A percentile compares a stretch with the other conserved stretches of the same genome.
These are phyloP conservation scores for Gisinianus flammeolus DNA, from an alignment of 2,888 invertebrate genomes.

Conservation along the genomic window DNA sequence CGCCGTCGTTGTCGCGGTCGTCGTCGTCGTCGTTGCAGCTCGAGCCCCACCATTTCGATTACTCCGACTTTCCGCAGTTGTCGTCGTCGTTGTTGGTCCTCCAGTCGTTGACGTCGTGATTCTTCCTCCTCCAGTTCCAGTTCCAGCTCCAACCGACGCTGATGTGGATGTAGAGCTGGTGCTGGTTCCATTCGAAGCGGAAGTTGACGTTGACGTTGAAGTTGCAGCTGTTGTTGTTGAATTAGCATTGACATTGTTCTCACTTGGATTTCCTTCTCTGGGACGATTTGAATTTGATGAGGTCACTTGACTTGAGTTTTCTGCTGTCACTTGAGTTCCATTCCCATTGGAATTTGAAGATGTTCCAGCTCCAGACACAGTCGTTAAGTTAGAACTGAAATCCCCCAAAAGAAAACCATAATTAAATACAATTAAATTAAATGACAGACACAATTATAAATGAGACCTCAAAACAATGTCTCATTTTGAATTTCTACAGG, in stretches of 20 bases:
- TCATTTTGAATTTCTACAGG: neutral
- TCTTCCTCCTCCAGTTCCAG: neutral
- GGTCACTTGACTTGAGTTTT: neutral
- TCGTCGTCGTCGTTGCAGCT: neutral
- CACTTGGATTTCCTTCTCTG: neutral
- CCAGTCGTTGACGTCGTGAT: neutral
- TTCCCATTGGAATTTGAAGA: neutral
- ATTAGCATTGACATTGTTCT: neutral
- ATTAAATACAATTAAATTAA: neutral
- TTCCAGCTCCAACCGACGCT: neutral
- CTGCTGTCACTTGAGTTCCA: neutral
- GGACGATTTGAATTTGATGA: neutral
- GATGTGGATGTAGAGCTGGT: neutral
- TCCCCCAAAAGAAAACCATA: too few species aligned
- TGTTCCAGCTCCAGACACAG: neutral
- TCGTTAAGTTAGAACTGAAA: neutral
- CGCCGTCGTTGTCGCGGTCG: constrained; percentile 37
- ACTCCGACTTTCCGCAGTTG: neutral
- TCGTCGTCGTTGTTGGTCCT: neutral
- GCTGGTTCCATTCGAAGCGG: neutral
- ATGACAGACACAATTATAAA: neutral
- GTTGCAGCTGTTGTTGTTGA: neutral
- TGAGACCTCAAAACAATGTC: neutral
- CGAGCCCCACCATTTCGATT: neutral
- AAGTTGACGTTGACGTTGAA: neutral